Conservation (phyloP, 2,797 vertebrate species). For the Sebastes nivosus region DNA sequence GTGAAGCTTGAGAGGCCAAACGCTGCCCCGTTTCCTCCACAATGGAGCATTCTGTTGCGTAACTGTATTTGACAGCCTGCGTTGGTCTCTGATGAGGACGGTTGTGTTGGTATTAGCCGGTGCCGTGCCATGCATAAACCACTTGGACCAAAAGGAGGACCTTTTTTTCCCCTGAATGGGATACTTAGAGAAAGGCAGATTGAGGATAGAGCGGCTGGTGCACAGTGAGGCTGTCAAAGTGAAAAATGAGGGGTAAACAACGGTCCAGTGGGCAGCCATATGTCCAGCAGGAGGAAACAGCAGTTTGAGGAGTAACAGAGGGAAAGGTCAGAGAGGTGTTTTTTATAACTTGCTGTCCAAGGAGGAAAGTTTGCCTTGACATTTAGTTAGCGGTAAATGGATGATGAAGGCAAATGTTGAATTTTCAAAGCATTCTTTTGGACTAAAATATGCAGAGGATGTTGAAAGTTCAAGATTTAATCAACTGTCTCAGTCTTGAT, state of each 20-base stretch:
- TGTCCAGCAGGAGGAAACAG: conserved; percentile 67
- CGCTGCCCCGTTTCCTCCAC: conserved; percentile 33
- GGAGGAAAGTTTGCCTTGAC: conserved; percentile 53
- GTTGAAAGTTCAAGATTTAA: conserved; percentile 45
- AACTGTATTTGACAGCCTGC: conserved; percentile 51
- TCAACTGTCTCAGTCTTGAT: conserved; percentile 26
- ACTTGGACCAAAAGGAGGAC: conserved; percentile 13
- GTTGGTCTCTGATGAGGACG: conserved; percentile 29
- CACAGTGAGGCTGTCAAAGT: conserved; percentile 75
- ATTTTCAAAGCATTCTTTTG: conserved; percentile 34
- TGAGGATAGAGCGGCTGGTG: conserved; percentile 35
- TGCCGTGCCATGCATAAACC: conserved; percentile 40
- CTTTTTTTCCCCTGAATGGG: conserved; percentile 29
- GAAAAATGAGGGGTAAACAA: conserved; percentile 78
- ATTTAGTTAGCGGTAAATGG: conserved; percentile 30
- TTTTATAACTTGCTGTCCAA: conserved; percentile 44
- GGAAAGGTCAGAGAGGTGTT: conserved; percentile 66
- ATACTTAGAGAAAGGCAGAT: conserved; percentile 20
- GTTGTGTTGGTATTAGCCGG: conserved; percentile 20
- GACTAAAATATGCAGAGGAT: conserved; percentile 17
- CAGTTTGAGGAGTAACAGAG: conserved; percentile 52
- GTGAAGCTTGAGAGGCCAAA: conserved; percentile 34
- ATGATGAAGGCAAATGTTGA: conserved; percentile 17
- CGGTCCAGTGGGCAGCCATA: conserved; percentile 73
- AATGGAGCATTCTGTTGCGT: conserved; percentile 48